Conservation (phyloP, 2,888 invertebrate species). For the Synanthedon andrenaeformis region DNA sequence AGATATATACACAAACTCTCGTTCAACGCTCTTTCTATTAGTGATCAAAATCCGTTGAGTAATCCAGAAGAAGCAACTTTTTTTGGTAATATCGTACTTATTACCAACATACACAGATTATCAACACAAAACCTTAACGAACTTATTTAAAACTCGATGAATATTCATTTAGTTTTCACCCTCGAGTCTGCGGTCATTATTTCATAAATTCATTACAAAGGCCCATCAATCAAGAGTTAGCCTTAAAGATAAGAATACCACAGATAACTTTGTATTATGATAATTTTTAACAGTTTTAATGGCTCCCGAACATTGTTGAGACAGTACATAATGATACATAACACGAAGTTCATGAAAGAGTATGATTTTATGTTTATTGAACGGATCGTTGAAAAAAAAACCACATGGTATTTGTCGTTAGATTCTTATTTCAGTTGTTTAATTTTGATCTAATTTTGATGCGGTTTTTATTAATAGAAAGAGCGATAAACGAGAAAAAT, state of each 20-base stretch:
- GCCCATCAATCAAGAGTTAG: slow-evolving; percentile 18
- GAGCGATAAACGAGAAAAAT: no score
- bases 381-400: no score
- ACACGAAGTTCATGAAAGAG: neutral
- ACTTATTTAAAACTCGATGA: slow-evolving; percentile 32
- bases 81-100: no score
- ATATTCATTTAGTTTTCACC: slow-evolving; percentile 32
- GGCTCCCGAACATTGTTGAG: slow-evolving; percentile 2
- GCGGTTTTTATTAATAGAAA: no score
- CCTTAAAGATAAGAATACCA: slow-evolving; percentile 12
- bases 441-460: no score
- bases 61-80: no score
- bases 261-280: slow-evolving; percentile 18
- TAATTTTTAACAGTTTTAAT: slow-evolving; percentile 9
- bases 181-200: slow-evolving; percentile 24
- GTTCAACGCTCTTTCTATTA: no score
- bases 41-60: no score
- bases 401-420: no score
- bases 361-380: no score
- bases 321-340: neutral
- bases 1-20: no score
- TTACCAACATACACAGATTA: slow-evolving; percentile 6
- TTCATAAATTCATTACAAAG: slow-evolving; percentile 34
- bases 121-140: slow-evolving; percentile 14
- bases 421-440: no score